phyloP scores from a whole-genome alignment of 2,888 invertebrate species.

The Stramonita haemastoma region DNA sequence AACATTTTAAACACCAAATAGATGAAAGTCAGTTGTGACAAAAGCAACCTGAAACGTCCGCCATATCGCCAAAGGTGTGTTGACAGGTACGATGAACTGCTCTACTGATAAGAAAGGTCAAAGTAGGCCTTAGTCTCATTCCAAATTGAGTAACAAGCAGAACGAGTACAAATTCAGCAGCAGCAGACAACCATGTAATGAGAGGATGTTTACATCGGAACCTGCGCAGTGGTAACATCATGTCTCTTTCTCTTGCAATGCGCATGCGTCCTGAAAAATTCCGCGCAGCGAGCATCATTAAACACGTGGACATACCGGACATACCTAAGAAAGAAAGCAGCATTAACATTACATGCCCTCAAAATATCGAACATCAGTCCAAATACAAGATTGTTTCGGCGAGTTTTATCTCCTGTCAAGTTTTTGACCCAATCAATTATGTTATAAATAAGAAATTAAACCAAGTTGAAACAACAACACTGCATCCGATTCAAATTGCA shows the following conservation, averaged over 20 bases:
- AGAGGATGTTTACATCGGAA: slow-evolving; percentile 29
- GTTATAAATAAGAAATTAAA: too few relatives aligned
- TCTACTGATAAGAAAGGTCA: slow-evolving; percentile 15
- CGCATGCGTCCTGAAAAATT: slow-evolving; percentile 20
- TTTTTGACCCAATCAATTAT: too few relatives aligned
- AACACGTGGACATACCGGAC: slow-evolving; percentile 5
- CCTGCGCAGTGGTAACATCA: background rate
- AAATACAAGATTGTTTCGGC: too few relatives aligned
- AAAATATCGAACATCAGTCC: too few relatives aligned
- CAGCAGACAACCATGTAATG: slow-evolving; percentile 2
- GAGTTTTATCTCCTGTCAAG: too few relatives aligned
- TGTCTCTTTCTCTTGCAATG: background rate
- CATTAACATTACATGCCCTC: background rate
- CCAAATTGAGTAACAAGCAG: background rate
- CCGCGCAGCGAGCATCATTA: background rate
- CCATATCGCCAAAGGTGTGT: background rate
- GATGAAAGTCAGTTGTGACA: too few relatives aligned
- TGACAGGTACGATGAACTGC: background rate
- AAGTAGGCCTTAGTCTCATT: slow-evolving; percentile 25
- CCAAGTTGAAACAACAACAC: too few relatives aligned
- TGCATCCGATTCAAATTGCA: too few relatives aligned
- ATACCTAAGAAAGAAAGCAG: background rate
- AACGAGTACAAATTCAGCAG: background rate
- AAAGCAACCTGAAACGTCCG: slow-evolving; percentile 22
- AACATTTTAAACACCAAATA: too few relatives aligned